Evolutionary conservation across 1,140 invertebrate genomes (phyloP).

Genomic region (Magallana ariakensis): DNA sequence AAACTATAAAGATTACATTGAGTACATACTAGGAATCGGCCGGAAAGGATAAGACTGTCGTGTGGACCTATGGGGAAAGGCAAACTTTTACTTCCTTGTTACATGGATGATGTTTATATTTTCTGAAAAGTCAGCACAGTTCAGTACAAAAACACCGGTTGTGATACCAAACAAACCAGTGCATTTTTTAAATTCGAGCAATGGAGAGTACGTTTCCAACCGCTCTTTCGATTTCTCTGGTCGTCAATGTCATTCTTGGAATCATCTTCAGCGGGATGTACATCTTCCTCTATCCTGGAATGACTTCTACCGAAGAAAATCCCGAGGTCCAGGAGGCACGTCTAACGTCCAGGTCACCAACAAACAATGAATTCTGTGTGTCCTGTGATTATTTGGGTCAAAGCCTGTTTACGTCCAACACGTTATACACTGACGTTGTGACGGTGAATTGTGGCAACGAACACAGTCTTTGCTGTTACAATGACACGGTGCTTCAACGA

Average conservation of each 20-base stretch:
- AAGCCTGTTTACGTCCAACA: background rate
- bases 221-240: background rate
- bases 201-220: background rate
- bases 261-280: background rate
- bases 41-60: background rate
- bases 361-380: background rate
- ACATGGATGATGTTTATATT: background rate
- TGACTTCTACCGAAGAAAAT: background rate
- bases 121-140: background rate
- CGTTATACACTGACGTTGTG: background rate
- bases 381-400: constrained; percentile 17
- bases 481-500: background rate
- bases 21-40: too few relatives aligned
- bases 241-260: background rate
- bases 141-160: background rate
- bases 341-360: background rate
- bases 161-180: background rate
- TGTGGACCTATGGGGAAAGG: background rate
- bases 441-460: background rate
- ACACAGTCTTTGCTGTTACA: constrained; percentile 2
- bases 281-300: background rate
- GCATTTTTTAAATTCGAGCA: background rate
- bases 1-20: too few relatives aligned
- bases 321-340: background rate
- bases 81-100: background rate